A percentile compares a stretch with the other conserved stretches of the same genome.
Conservation (phyloP, 2,113 vertebrate genomes). For the Hipposideros armiger region DNA sequence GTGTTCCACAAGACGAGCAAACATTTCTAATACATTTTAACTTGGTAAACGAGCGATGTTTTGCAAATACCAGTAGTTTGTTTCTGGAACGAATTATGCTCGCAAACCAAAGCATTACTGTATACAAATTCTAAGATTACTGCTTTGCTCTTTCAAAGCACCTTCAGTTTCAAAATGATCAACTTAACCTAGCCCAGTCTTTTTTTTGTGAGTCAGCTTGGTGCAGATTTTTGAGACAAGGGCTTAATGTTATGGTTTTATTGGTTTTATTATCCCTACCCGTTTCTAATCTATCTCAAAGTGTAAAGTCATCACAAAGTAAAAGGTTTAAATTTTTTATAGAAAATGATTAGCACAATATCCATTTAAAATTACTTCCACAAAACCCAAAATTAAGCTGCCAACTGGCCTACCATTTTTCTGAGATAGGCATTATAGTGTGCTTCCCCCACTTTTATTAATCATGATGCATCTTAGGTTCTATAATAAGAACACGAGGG, state of each 20-base stretch:
- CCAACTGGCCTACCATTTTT: background rate
- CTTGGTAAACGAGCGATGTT: too few species aligned
- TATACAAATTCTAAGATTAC: background rate
- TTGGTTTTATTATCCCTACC: background rate
- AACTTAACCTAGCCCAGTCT: background rate
- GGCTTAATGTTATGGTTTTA: background rate
- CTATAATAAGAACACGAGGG: background rate
- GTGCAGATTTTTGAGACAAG: background rate
- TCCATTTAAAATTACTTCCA: background rate
- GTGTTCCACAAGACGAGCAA: too few species aligned
- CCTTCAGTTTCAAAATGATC: conserved; percentile 10
- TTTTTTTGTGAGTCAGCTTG: background rate
- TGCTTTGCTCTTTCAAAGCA: conserved; percentile 32
- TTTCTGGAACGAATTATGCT: too few species aligned
- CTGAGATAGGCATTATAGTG: background rate
- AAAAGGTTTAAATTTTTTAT: conserved; percentile 1
- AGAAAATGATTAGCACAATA: background rate
- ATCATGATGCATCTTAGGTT: background rate
- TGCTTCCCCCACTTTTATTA: background rate
- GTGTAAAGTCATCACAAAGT: background rate
- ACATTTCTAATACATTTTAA: too few species aligned
- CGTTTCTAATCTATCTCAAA: conserved; percentile 13
- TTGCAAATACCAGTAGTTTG: too few species aligned
- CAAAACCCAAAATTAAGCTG: background rate
- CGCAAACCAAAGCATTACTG: too few species aligned